Evolutionary conservation across 2,113 vertebrate genomes (phyloP).

Genomic region (Speoplatyrhinus poulsoni): DNA sequence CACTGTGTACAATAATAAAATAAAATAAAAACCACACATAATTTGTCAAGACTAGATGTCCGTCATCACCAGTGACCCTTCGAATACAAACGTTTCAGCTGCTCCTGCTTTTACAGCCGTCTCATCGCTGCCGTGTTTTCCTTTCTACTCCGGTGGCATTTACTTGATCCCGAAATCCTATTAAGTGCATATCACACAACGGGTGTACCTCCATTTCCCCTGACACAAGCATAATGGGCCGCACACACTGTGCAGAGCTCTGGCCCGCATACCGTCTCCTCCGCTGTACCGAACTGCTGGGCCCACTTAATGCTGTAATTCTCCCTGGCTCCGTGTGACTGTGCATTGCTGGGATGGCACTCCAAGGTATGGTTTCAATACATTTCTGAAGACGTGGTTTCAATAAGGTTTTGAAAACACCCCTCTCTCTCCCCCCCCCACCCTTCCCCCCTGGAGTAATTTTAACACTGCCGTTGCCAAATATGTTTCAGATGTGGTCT

Average conservation of each 20-base stretch:
- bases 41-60: not conserved
- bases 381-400: not conserved
- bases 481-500: conserved; percentile 34
- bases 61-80: not conserved
- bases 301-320: conserved; percentile 3
- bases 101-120: not conserved
- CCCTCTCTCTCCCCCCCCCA: not conserved
- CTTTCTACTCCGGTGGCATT: conserved; percentile 11
- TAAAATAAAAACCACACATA: too few relatives aligned
- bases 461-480: conserved; percentile 14
- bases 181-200: conserved; percentile 16
- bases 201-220: conserved; percentile 4
- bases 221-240: conserved; percentile 3
- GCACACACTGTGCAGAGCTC: conserved; percentile 8
- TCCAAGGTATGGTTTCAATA: conserved; percentile 22
- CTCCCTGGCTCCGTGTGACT: conserved; percentile 1
- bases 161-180: conserved; percentile 10
- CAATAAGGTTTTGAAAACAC: not conserved
- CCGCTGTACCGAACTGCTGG: conserved; percentile 7
- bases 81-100: not conserved
- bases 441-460: not conserved
- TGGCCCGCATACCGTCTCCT: not conserved
- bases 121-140: conserved; percentile 5
- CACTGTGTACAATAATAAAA: not conserved
- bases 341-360: conserved; percentile 9